These are phyloP conservation scores for Archips xylosteana DNA, from an alignment of 2,888 invertebrate species.

Conservation along the genomic window DNA sequence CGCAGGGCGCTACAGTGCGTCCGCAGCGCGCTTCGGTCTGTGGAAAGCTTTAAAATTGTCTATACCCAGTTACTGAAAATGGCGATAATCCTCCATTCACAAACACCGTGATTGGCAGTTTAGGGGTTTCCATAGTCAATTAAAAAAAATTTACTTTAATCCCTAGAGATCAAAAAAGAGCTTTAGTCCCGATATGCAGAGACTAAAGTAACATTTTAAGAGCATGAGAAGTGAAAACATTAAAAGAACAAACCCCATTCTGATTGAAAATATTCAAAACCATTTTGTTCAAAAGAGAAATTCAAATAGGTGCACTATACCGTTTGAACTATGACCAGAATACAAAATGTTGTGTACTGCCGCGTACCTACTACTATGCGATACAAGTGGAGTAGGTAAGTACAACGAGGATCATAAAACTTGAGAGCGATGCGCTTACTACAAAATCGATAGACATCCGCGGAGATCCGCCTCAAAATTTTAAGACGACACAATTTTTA, in stretches of 20 bases:
- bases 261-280: slow-evolving; percentile 7
- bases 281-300: slow-evolving; percentile 41
- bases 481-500: not conserved
- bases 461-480: slow-evolving; percentile 9
- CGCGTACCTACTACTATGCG: slow-evolving; percentile 12
- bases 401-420: slow-evolving; percentile 48
- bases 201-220: too few relatives aligned
- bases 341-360: slow-evolving; percentile 47
- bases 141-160: too few relatives aligned
- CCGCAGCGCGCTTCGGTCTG: too few relatives aligned
- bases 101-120: too few relatives aligned
- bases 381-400: slow-evolving; percentile 41
- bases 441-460: slow-evolving; percentile 20
- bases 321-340: slow-evolving; percentile 46
- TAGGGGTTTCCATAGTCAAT: too few relatives aligned
- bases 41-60: too few relatives aligned
- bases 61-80: too few relatives aligned
- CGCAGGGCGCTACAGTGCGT: too few relatives aligned
- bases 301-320: slow-evolving; percentile 42
- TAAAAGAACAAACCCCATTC: not conserved
- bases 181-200: too few relatives aligned
- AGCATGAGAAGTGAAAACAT: too few relatives aligned
- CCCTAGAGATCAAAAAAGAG: too few relatives aligned
- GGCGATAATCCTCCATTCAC: too few relatives aligned
- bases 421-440: slow-evolving; percentile 40